A percentile compares a stretch with the other conserved stretches of the same genome.
phyloP scores from a whole-genome alignment of 2,888 invertebrate genomes.

The Protonemura montana region DNA sequence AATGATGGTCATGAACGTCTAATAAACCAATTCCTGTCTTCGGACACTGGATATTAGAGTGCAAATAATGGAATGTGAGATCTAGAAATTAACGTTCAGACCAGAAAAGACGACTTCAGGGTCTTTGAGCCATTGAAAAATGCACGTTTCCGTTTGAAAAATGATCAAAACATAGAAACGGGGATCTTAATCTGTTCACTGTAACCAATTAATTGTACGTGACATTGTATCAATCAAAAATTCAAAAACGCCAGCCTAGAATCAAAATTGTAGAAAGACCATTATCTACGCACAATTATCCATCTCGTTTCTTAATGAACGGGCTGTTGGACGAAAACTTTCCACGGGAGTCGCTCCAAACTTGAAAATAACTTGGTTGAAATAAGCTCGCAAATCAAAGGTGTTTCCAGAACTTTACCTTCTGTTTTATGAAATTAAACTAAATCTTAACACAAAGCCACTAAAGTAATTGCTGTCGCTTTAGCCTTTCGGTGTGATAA shows the following conservation, averaged over 20 bases:
- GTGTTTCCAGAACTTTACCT: constrained; percentile 12
- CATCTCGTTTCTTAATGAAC: background rate
- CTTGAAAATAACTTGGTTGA: background rate
- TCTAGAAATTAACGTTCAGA: background rate
- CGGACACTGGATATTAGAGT: background rate
- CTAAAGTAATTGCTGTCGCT: constrained; percentile 7
- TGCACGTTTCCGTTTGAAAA: background rate
- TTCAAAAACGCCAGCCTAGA: background rate
- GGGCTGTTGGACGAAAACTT: background rate
- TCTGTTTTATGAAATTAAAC: constrained; percentile 7
- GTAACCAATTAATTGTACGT: background rate
- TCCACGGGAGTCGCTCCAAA: background rate
- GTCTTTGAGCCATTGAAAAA: background rate
- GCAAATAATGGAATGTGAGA: background rate
- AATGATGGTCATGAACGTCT: background rate
- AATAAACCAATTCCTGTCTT: background rate
- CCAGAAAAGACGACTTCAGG: background rate
- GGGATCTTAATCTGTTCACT: background rate
- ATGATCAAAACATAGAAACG: background rate
- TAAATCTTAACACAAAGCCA: constrained; percentile 12
- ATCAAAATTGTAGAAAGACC: background rate
- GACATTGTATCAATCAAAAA: background rate
- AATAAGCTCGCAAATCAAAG: constrained; percentile 12
- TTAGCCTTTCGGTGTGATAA: background rate
- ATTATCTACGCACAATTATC: background rate